Base-by-base conservation (phyloP, 2,888 invertebrate species). In the Pyrrhia umbra region DNA sequence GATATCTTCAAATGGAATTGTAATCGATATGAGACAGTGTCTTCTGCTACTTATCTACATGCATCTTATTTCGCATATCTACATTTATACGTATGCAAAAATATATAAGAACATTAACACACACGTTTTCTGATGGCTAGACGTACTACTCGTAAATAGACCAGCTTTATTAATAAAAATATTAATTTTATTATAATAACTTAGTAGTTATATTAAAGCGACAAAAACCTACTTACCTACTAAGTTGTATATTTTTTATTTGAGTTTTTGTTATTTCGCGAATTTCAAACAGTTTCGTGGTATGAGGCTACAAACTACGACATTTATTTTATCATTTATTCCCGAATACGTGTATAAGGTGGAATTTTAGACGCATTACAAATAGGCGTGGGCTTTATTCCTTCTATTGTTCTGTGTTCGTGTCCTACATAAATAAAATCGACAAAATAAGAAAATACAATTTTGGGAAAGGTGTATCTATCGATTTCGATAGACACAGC, bases 91-190 rank as follows among this genome's bases (percentile, higher is more conserved):
- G 66, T 21, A 72, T 25, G 37, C 16, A 18, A 18, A 69, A 58
- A 52, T 73, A 66, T 15, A 39, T 43, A 43, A 27, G 25, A 15
- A 30, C n/a, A 66, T 72, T 42, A 25, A n/a, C 34, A 37, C 45
- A 40, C 18, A 21, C n/a, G 27, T 46, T 25, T 1, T n/a, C n/a
- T n/a, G n/a, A n/a, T n/a, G n/a, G n/a, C n/a, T n/a, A n/a, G n/a
- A n/a, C n/a, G n/a, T n/a, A n/a, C n/a, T n/a, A n/a, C n/a, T n/a
- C n/a, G n/a, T n/a, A n/a, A n/a, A n/a, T n/a, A n/a, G n/a, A n/a
- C n/a, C n/a, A n/a, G n/a, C n/a, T n/a, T n/a, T n/a, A n/a, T n/a
- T n/a, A n/a, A n/a, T n/a, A n/a, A n/a, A n/a, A n/a, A n/a, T n/a
- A n/a, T n/a, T n/a, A n/a, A n/a, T n/a, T n/a, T n/a, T n/a, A n/a